Base-by-base conservation (phyloP, 30 jellyfish, hydroid and myxozoan genomes). In the Euphysa ruthae region DNA sequence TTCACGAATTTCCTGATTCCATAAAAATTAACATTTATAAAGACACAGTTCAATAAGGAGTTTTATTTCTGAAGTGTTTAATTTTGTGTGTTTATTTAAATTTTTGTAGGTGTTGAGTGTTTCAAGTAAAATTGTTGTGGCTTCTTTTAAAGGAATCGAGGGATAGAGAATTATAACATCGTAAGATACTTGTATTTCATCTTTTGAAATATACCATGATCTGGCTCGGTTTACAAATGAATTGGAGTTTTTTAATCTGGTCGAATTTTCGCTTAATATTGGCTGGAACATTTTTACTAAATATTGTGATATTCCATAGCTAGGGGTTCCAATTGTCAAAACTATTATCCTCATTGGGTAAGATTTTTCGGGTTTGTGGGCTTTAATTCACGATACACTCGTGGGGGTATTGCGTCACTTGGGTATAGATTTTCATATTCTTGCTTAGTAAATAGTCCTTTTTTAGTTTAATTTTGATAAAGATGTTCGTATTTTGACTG, bases 161-260 rank as follows among this genome's bases (percentile, higher is more conserved):
- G 79, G 79, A 49, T 66, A 66, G 20, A 66, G 78, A 28, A 42
- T 66, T n/a, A 43, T 51, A 4, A 54, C 79, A 66, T 66, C 79
- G 28, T 14, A 66, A 10, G 79, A 46, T 10, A 66, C 77, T 66
- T 66, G 78, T 10, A 66, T 33, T 49, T 66, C 79, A 12, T 49
- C 78, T 54, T 55, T 25, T 35, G 19, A 20, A 4, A 49, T 46
- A 26, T 44, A 19, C 79, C 58, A 66, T 5, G 74, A 44, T n/a
- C 32, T 66, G n/a, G 79, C 78, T 43, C 28, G 27, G 29, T 66
- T 54, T 5, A 66, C 8, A 66, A 42, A 66, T n/a, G 73, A 32
- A 15, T 6, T 6, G 7, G 74, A 63, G 22, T 58, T 58, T 26
- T 58, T 58, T 20, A 58, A 26, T 19, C 27, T 10, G 27, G 12